Percentiles rank a stretch among this genome's conserved stretches.
phyloP scores from a whole-genome alignment of 2,888 invertebrate species.

The Papilio gigon region DNA sequence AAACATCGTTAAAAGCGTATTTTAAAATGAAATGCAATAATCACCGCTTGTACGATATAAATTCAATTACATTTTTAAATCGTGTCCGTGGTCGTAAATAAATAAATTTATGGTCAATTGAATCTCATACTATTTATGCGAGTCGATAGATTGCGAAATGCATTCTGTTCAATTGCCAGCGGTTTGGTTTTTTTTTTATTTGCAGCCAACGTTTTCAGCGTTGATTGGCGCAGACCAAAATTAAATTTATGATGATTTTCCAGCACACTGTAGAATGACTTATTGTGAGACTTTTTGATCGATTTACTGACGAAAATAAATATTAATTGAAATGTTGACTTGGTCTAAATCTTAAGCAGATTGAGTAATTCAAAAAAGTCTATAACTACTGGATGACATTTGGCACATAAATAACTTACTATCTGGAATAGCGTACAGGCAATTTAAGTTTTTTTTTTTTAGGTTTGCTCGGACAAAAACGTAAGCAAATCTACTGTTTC shows the following conservation, averaged over 20 bases:
- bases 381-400: too few species aligned
- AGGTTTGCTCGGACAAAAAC: too few species aligned
- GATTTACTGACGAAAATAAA: neutral
- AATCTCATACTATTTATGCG: conserved; percentile 29
- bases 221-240: conserved; percentile 22
- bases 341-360: neutral
- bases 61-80: conserved; percentile 43
- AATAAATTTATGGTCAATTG: conserved; percentile 43
- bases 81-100: conserved; percentile 39
- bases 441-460: too few species aligned
- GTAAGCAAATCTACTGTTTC: too few species aligned
- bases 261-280: neutral
- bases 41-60: conserved; percentile 31
- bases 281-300: neutral
- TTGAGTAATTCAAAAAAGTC: too few species aligned
- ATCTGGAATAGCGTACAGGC: too few species aligned
- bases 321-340: neutral
- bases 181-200: conserved; percentile 22
- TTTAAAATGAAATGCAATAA: conserved; percentile 31
- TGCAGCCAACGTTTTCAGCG: conserved; percentile 15
- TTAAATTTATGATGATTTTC: conserved; percentile 16
- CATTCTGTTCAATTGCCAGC: conserved; percentile 25
- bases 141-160: conserved; percentile 34
- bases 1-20: conserved; percentile 4
- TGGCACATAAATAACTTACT: too few species aligned